Conservation (phyloP, 2,113 vertebrate species). For the Syngnathus floridae region DNA sequence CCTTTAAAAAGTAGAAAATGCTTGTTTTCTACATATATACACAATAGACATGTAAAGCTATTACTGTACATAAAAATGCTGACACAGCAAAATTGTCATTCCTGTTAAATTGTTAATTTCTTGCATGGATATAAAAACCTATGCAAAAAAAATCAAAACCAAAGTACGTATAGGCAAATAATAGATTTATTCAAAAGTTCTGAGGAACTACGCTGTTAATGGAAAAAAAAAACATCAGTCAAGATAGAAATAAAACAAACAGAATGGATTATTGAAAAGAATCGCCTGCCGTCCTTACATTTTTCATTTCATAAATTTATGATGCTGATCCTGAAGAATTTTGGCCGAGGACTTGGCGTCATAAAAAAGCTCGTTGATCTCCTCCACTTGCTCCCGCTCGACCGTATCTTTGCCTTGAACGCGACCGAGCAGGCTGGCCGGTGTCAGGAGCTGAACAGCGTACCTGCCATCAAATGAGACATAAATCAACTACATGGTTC, state of each 20-base stretch:
- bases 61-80: too few species aligned
- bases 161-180: background rate
- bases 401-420: conserved; percentile 93
- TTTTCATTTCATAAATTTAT: conserved; percentile 94
- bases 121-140: too few species aligned
- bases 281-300: background rate
- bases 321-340: conserved; percentile 93
- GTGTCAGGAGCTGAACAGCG: conserved; percentile 89
- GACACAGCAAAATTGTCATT: too few species aligned
- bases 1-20: too few species aligned
- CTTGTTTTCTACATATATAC: too few species aligned
- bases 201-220: background rate
- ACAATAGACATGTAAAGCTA: too few species aligned
- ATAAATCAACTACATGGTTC: background rate
- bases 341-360: conserved; percentile 98
- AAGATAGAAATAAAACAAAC: background rate
- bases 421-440: conserved; percentile 85
- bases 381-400: conserved; percentile 93
- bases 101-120: too few species aligned
- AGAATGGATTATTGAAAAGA: background rate
- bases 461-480: conserved; percentile 71
- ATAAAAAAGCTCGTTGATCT: conserved; percentile 97
- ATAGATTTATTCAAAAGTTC: background rate
- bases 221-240: background rate
- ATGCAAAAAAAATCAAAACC: background rate